Evolutionary conservation across 2,113 vertebrate species (phyloP).

Genomic region (Pelecanus crispus): DNA sequence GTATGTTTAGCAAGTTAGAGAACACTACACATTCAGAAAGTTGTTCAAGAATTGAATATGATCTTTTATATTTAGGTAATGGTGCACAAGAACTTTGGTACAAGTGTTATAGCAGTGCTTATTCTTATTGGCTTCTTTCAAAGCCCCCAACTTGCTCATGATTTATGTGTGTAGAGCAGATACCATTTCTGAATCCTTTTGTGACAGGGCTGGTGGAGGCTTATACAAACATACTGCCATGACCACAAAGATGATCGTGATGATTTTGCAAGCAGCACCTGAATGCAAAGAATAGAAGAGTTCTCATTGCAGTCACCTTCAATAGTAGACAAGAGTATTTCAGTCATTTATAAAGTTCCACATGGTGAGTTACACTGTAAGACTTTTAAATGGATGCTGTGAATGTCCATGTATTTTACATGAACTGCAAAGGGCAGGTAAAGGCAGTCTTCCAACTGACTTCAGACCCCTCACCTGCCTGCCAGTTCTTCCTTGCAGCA

Average conservation of each 20-base stretch:
- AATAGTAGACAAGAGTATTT: not conserved
- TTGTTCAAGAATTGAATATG: not conserved
- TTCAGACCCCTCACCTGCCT: not conserved
- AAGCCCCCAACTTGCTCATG: not conserved
- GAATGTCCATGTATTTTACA: not conserved
- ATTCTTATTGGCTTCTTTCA: not conserved
- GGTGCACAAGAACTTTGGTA: not conserved
- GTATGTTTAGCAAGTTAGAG: not conserved
- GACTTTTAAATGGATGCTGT: not conserved
- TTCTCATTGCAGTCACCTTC: not conserved
- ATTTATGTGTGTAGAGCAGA: not conserved
- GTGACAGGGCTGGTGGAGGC: constrained; percentile 49
- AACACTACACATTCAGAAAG: not conserved
- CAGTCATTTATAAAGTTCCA: not conserved
- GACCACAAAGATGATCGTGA: constrained; percentile 67
- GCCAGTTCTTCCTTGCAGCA: not conserved
- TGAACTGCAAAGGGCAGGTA: not conserved
- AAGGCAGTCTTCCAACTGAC: not conserved
- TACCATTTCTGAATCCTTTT: not conserved
- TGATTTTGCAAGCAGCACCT: constrained; percentile 74
- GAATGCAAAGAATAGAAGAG: constrained; percentile 13
- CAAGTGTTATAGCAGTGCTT: not conserved
- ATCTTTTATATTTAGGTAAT: not conserved
- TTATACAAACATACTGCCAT: constrained; percentile 71
- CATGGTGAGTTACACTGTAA: not conserved